Percentiles rank a stretch among this genome's conserved stretches.
These are phyloP conservation scores for Gambelia wislizenii DNA, from an alignment of 2,797 vertebrate species.

Conservation along the genomic window DNA sequence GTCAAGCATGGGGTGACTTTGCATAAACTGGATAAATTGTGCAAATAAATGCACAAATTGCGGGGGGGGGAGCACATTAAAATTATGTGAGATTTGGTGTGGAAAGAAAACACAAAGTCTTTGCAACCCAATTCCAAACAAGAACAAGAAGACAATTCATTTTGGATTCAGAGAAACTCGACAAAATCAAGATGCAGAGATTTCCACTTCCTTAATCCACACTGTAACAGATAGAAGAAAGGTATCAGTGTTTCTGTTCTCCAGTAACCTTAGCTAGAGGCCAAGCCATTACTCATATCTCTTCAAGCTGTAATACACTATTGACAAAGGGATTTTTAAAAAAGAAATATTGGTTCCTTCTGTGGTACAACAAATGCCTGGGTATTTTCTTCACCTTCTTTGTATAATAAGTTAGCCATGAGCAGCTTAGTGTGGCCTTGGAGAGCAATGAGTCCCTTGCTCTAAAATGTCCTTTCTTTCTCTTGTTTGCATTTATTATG, in stretches of 20 bases:
- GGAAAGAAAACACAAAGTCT: too few species aligned
- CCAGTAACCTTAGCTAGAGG: neutral
- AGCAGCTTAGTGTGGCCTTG: neutral
- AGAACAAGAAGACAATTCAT: too few species aligned
- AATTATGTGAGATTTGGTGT: too few species aligned
- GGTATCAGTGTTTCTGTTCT: neutral
- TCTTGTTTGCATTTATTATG: neutral
- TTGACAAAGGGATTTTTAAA: neutral
- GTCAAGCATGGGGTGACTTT: too few species aligned
- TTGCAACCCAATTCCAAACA: too few species aligned
- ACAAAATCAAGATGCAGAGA: too few species aligned
- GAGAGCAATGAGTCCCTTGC: neutral
- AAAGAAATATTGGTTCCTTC: conserved; percentile 2
- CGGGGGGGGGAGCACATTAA: too few species aligned
- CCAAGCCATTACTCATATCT: neutral
- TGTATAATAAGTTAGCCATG: neutral
- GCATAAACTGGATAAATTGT: too few species aligned
- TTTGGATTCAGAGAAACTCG: too few species aligned
- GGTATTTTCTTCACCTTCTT: neutral
- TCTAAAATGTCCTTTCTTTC: neutral
- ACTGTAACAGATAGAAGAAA: neutral
- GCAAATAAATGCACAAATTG: too few species aligned
- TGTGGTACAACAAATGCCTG: neutral
- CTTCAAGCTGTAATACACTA: neutral
- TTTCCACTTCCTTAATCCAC: too few species aligned